These are phyloP conservation scores for Anniella stebbinsi DNA, from an alignment of 2,797 vertebrate species.

Conservation along the genomic window DNA sequence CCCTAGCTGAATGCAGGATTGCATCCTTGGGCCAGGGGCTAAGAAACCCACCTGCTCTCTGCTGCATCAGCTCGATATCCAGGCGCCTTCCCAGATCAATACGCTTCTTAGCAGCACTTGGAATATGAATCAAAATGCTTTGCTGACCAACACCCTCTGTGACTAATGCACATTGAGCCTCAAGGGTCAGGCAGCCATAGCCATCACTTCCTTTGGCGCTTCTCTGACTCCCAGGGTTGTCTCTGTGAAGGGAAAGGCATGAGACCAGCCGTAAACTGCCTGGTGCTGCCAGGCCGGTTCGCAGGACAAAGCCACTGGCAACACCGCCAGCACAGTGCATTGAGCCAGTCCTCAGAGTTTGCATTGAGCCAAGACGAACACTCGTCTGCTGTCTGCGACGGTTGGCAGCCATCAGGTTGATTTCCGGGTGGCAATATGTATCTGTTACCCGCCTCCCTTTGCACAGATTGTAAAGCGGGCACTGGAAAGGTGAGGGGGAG, in stretches of 20 bases:
- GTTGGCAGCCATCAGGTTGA: slow-evolving; percentile 15
- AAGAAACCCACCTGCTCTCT: not conserved
- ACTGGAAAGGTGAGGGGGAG: not conserved
- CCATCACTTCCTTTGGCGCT: not conserved
- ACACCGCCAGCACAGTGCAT: not conserved
- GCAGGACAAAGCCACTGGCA: not conserved
- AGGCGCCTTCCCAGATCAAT: slow-evolving; percentile 1
- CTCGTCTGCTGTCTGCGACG: not conserved
- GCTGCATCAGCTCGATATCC: not conserved
- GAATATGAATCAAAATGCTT: not conserved
- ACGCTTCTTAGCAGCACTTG: not conserved
- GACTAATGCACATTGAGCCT: not conserved
- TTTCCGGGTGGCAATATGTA: slow-evolving; percentile 27
- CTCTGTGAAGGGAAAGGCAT: not conserved
- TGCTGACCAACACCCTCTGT: not conserved
- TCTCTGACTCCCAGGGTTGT: not conserved
- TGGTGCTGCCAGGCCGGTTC: not conserved
- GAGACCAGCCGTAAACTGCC: not conserved
- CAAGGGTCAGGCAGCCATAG: not conserved
- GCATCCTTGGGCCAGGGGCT: not conserved
- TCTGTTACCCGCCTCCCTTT: slow-evolving; percentile 7
- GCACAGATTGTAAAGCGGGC: not conserved
- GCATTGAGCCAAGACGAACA: not conserved
- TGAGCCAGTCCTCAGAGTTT: not conserved
- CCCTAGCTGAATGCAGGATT: not conserved